Base-by-base conservation (phyloP, 1,140 invertebrate species). In the Kradibia gibbosae region DNA sequence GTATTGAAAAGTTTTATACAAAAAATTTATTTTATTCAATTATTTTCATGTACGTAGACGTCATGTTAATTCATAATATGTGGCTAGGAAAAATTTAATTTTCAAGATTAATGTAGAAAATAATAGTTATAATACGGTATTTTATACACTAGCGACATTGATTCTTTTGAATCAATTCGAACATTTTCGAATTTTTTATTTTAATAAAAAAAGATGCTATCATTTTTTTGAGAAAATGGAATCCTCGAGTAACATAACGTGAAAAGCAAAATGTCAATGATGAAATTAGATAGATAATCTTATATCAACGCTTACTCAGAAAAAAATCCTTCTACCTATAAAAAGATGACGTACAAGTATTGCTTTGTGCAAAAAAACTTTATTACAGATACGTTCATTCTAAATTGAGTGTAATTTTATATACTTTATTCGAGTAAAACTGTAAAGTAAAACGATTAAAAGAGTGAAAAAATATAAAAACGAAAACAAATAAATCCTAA, bases 141-240 rank as follows among this genome's bases (percentile, higher is more conserved):
- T 50, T 74, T 36, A 65, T 80, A 39, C 25, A 53, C 45, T 62
- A 28, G 67, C 34, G 36, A 73, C 50, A 34, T n/a, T n/a, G n/a
- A n/a, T n/a, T n/a, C n/a, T n/a, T n/a, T 71, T 22, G 1, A 31
- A 7, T 50, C 62, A 60, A 81, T 77, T 53, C 31, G 60, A 80
- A 84, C 76, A 53, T 53, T 48, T 84, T 85, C 78, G 60, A 70
- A 79, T 80, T 74, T 78, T 57, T 80, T 79, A 84, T 86, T 71
- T 83, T 85, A 84, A 83, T 84, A 83, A 75, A 80, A 28, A 84
- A 55, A 80, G 57, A 79, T 80, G 84, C 84, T 83, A 75, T 81
- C 60, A 34, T 53, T 53, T 75, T 80, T 50, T 81, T n/a, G 15
- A 75, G n/a, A 72, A 20, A 74, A 70, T 20, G 48, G 53, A 80